phyloP scores from a whole-genome alignment of 2,113 vertebrate genomes.

The Marcusenius ussheri region DNA sequence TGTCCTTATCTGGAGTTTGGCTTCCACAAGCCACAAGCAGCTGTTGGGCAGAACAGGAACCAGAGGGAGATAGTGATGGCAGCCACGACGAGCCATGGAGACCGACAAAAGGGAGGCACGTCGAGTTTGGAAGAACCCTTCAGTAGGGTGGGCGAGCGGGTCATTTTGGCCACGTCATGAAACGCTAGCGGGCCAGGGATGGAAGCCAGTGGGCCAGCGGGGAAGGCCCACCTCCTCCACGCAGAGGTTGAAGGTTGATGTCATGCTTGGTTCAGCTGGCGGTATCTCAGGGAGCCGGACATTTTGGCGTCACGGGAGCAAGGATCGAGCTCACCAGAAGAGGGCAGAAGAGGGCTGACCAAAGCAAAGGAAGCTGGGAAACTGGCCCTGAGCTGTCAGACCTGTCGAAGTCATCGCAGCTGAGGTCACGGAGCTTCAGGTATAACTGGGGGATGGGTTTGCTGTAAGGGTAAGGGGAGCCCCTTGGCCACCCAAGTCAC shows the following conservation, averaged over 20 bases:
- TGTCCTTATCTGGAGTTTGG: background rate
- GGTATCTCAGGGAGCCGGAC: background rate
- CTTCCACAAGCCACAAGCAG: background rate
- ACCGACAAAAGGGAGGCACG: background rate
- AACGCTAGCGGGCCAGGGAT: background rate
- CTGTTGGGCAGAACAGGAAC: background rate
- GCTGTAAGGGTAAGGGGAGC: background rate
- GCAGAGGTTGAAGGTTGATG: background rate
- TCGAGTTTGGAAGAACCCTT: background rate
- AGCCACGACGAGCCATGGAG: background rate
- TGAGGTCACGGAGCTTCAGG: background rate
- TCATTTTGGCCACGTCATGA: background rate
- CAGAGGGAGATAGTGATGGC: background rate
- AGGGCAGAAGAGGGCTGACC: background rate
- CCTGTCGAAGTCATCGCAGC: background rate
- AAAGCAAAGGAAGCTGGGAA: background rate
- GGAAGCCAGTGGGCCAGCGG: background rate
- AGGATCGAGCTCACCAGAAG: background rate
- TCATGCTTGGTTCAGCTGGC: background rate
- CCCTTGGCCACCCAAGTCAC: background rate
- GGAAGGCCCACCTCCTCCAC: background rate
- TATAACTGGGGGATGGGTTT: background rate
- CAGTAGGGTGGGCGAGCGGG: background rate
- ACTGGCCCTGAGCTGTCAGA: background rate
- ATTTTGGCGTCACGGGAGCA: background rate